phyloP scores from a whole-genome alignment of 2,113 vertebrate species.

The Onychorhynchus coronatus region DNA sequence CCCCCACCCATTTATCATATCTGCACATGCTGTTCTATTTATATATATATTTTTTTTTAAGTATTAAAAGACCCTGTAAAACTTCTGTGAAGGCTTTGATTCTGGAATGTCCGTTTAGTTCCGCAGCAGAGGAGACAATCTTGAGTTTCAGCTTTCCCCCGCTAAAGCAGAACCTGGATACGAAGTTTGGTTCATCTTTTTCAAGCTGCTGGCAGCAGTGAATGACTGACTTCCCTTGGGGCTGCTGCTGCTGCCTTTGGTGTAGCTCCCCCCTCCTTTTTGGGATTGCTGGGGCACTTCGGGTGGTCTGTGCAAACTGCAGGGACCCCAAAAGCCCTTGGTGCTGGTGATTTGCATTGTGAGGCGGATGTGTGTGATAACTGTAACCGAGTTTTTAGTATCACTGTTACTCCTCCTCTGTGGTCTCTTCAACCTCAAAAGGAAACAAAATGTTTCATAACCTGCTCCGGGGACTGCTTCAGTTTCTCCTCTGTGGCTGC shows the following conservation, averaged over 20 bases:
- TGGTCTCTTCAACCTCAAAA: conserved; percentile 28
- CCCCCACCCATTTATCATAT: background rate
- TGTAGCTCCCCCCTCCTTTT: fast-evolving
- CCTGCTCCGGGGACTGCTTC: background rate
- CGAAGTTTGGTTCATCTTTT: background rate
- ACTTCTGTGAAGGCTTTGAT: background rate
- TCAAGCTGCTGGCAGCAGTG: background rate
- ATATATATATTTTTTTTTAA: background rate
- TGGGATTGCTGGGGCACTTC: background rate
- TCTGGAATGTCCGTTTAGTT: background rate
- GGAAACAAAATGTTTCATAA: conserved; percentile 25
- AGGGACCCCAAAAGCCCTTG: background rate
- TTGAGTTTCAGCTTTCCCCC: background rate
- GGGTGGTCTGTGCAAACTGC: background rate
- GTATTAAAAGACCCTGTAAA: background rate
- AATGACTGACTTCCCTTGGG: background rate
- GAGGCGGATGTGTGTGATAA: background rate
- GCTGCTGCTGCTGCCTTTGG: background rate
- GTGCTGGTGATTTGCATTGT: fast-evolving
- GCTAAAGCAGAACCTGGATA: background rate
- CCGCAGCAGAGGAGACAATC: background rate
- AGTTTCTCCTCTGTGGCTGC: background rate
- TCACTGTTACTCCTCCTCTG: background rate
- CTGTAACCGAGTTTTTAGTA: background rate
- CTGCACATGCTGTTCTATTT: background rate